Evolutionary conservation across 2,113 vertebrate species (phyloP).

Genomic region (Symphodus melops): DNA sequence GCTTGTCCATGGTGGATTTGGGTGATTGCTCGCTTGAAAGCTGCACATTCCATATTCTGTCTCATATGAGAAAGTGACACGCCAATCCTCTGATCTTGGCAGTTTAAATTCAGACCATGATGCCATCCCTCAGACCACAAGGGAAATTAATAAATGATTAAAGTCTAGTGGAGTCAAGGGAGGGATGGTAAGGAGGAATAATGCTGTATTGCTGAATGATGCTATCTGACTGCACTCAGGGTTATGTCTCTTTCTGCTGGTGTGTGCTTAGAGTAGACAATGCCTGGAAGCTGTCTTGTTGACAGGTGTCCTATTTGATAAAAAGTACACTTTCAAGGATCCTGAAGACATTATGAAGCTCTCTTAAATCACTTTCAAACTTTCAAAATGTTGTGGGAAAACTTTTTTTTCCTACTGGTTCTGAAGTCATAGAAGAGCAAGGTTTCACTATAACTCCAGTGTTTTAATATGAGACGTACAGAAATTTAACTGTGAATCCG

Average conservation of each 20-base stretch:
- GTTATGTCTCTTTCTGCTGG: constrained; percentile 65
- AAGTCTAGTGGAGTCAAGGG: constrained; percentile 73
- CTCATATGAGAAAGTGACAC: constrained; percentile 74
- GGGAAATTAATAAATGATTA: constrained; percentile 84
- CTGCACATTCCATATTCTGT: constrained; percentile 74
- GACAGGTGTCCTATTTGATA: constrained; percentile 58
- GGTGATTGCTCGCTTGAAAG: constrained; percentile 70
- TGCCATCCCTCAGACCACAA: constrained; percentile 71
- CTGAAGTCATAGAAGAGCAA: background rate
- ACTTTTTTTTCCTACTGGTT: background rate
- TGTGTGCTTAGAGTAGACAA: constrained; percentile 34
- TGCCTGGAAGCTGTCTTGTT: constrained; percentile 47
- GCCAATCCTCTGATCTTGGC: constrained; percentile 74
- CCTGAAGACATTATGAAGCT: constrained; percentile 26
- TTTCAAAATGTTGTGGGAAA: background rate
- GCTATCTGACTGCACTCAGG: constrained; percentile 58
- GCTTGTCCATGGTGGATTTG: constrained; percentile 65
- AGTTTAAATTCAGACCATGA: constrained; percentile 78
- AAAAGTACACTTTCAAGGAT: constrained; percentile 36
- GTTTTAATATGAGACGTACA: background rate
- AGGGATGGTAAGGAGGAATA: constrained; percentile 73
- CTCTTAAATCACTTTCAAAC: constrained; percentile 11
- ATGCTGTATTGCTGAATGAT: constrained; percentile 71
- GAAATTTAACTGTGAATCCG: background rate
- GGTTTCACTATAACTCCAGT: background rate